Evolutionary conservation across 2,797 vertebrate genomes (phyloP), one percentile per base, ranked within the genome.

Genomic region (Danio choprae): DNA sequence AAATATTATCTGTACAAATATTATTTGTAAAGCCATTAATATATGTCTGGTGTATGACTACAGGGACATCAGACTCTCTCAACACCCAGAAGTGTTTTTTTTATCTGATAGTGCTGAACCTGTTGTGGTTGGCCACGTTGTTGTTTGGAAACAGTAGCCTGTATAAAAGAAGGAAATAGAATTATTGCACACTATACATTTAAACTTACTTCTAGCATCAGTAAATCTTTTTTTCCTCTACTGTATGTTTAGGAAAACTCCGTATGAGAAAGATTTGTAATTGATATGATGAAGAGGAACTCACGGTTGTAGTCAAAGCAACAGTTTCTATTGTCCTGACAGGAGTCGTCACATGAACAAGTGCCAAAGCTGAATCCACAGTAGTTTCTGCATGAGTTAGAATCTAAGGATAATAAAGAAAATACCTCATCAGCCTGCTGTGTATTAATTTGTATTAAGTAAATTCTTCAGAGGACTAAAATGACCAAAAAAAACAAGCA

Each of bases 271-370:
- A n/a, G 5, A 40, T 69, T 18, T 40, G 16, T 18, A 13, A 67
- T 13, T 41, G 68, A 68, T 51, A 22, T 29, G 3, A 29, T 29
- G 29, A 29, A 29, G 3, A 29, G 29, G 29, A 40, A 40, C 16
- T 53, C 12, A 75, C 73, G 53, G 36, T 75, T 0, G 0, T 51
- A 91, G 86, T 92, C 89, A n/a, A 43, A 4, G 20, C 85, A 88
- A 36, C 85, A 88, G 71, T 65, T 48, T 40, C 80, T 74, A 38
- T 74, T 43, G 58, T 50, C 58, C 0, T 4, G 18, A 76, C 85
- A 88, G 77, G 15, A 16, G 38, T 40, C 58, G 41, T 1, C 4
- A 51, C 87, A 88, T 65, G 87, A 86, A 63, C 87, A 88, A 63
- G 4, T 12, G 18, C 55, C 59, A 2, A 68, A 5, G 50, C 15